Evolutionary conservation across 2,888 invertebrate species (phyloP).

Genomic region (Trissonchulus latispiculum): DNA sequence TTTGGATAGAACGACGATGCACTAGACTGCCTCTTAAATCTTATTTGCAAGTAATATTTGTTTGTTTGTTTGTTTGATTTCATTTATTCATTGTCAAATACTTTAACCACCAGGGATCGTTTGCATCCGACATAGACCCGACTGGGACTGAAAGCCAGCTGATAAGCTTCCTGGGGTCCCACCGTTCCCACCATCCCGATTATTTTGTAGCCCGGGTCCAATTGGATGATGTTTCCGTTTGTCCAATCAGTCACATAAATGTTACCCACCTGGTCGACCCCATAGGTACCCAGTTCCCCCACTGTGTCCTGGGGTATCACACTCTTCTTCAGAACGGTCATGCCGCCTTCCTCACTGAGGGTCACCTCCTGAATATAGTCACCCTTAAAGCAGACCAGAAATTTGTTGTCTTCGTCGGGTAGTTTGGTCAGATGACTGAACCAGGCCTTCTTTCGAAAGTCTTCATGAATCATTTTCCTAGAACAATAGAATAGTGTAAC

Average conservation of each 20-base stretch:
- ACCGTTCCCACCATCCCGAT: not conserved
- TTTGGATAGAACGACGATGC: too few species aligned
- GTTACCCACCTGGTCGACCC: not conserved
- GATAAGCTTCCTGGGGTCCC: slow-evolving; percentile 9
- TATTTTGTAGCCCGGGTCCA: not conserved
- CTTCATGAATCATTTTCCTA: not conserved
- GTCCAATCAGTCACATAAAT: slow-evolving; percentile 8
- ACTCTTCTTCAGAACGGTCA: not conserved
- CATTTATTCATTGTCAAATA: slow-evolving; percentile 11
- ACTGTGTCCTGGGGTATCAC: not conserved
- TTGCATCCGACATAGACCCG: slow-evolving; percentile 12
- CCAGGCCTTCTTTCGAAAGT: slow-evolving; percentile 8
- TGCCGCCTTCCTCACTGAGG: not conserved
- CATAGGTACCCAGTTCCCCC: slow-evolving; percentile 3
- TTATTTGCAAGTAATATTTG: too few species aligned
- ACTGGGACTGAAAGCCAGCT: not conserved
- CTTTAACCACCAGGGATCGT: not conserved
- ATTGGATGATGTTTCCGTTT: not conserved
- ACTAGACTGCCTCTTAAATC: too few species aligned
- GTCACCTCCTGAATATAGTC: not conserved
- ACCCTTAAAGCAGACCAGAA: slow-evolving; percentile 7
- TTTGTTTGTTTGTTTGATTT: too few species aligned
- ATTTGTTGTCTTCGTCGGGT: not conserved
- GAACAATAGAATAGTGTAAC: too few species aligned
- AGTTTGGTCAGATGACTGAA: slow-evolving; percentile 7